Evolutionary conservation across 1,140 invertebrate genomes (phyloP).

Genomic region (Zaprionus camerounensis): DNA sequence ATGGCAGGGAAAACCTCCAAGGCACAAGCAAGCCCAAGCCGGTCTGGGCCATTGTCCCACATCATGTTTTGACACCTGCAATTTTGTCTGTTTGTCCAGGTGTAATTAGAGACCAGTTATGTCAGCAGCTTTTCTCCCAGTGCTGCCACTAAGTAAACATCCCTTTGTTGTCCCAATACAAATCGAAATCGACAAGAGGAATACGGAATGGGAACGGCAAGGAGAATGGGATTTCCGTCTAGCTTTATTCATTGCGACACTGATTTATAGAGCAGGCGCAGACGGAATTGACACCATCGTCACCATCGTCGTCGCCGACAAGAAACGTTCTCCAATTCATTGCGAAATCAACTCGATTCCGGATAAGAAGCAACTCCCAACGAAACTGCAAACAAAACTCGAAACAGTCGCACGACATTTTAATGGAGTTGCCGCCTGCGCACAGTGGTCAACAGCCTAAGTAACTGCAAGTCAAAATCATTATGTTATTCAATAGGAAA

Average conservation of each 20-base stretch:
- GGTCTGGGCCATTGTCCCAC: not conserved
- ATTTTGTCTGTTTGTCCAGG: slow-evolving; percentile 67
- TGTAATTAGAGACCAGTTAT: slow-evolving; percentile 73
- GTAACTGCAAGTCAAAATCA: not conserved
- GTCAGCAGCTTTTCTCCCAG: slow-evolving; percentile 50
- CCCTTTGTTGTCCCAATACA: slow-evolving; percentile 22
- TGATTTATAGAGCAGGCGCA: slow-evolving; percentile 9
- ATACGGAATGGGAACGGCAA: slow-evolving; percentile 3
- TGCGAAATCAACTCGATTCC: slow-evolving; percentile 47
- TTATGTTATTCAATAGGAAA: not conserved
- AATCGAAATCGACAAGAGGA: slow-evolving; percentile 8
- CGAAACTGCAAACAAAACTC: slow-evolving; percentile 17
- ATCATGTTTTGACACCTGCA: slow-evolving; percentile 73
- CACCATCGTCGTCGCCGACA: slow-evolving; percentile 12
- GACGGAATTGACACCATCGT: slow-evolving; percentile 3
- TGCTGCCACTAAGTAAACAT: slow-evolving; percentile 52
- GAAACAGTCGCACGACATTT: slow-evolving; percentile 30
- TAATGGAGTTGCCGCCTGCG: slow-evolving; percentile 17
- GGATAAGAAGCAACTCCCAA: slow-evolving; percentile 1
- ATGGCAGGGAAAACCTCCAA: slow-evolving; percentile 34
- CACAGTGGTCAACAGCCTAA: slow-evolving; percentile 14
- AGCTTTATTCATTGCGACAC: slow-evolving; percentile 15
- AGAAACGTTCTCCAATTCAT: slow-evolving; percentile 33
- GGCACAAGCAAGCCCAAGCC: not conserved
- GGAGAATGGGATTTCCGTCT: slow-evolving; percentile 22